A percentile compares a stretch with the other conserved stretches of the same genome.
phyloP scores from a whole-genome alignment of 1,140 invertebrate genomes.

The Centruroides sculpturatus region DNA sequence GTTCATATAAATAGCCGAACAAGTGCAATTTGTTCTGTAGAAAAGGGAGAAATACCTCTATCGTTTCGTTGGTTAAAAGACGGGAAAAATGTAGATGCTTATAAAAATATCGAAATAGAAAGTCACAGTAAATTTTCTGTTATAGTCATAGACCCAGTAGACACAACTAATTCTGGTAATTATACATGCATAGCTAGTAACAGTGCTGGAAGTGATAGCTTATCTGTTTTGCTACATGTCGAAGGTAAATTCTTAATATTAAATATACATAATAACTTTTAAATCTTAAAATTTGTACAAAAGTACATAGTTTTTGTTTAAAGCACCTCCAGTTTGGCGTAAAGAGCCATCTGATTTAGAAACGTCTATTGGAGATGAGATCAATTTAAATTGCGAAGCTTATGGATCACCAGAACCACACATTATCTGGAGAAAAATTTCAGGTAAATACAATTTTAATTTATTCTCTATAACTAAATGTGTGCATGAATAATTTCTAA shows the following conservation, averaged over 20 bases:
- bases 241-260: constrained; percentile 5
- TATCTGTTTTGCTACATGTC: constrained; percentile 12
- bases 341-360: background rate
- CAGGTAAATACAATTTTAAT: background rate
- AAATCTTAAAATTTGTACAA: too few relatives aligned
- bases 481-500: too few relatives aligned
- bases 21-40: constrained; percentile 6
- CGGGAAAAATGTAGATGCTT: background rate
- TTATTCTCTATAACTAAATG: too few relatives aligned
- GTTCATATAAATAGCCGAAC: constrained; percentile 5
- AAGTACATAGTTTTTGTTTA: too few relatives aligned
- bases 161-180: constrained; percentile 15
- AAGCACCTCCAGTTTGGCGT: background rate
- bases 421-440: constrained; percentile 10
- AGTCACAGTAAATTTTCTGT: constrained; percentile 8
- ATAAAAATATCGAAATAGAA: background rate
- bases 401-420: constrained; percentile 15
- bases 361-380: constrained; percentile 1
- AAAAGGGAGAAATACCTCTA: constrained; percentile 6
- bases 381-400: constrained; percentile 10
- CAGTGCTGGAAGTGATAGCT: constrained; percentile 12
- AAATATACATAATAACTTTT: too few relatives aligned
- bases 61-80: constrained; percentile 13
- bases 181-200: constrained; percentile 26
- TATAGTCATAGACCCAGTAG: constrained; percentile 5